Base-by-base conservation (phyloP, 2,797 vertebrate species). In the Nothura maculosa region DNA sequence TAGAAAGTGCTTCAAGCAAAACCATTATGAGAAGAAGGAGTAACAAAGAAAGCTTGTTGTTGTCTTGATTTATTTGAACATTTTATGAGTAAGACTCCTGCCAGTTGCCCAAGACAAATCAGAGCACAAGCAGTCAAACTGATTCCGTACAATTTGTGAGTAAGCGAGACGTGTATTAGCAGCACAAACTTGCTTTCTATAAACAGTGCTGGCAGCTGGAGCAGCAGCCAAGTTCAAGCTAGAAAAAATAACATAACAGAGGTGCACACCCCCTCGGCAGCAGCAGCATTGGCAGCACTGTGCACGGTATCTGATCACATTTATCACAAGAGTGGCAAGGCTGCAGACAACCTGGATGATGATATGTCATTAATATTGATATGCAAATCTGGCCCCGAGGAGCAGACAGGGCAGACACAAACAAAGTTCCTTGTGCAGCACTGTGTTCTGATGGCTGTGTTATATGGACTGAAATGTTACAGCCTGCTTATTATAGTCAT, bases 91-190 rank as follows among this genome's bases (percentile, higher is more conserved):
- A 60, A 84, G 96, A 68, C 50, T 77, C 47, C 24, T 89, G n/a
- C 60, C 32, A 25, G 55, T 17, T 92, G 3, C 43, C 50, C 18
- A 66, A 82, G 91, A 92, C 28, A 64, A 85, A 63, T 92, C 81
- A 94, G 25, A 61, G 42, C 69, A 38, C 32, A 74, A 76, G 69
- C 36, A 87, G 57, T 67, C 8, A 3, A 69, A 74, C 47, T 75
- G 80, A 93, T 90, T 74, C 58, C 55, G 81, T 73, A 83, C 76
- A 94, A 86, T 94, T 91, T 94, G 81, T 93, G 94, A 58, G 2
- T 5, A 75, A 0, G 1, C 0, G 0, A 95, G 78, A 87, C 27
- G 17, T 94, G 90, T 91, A 94, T 94, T 94, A 95, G 72, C 54
- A 95, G 74, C 61, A 75, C 38, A 90, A 84, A 80, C 61, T 85